These are phyloP conservation scores for Cyrtodaria siliqua DNA, from an alignment of 2,888 invertebrate genomes.

Conservation along the genomic window DNA sequence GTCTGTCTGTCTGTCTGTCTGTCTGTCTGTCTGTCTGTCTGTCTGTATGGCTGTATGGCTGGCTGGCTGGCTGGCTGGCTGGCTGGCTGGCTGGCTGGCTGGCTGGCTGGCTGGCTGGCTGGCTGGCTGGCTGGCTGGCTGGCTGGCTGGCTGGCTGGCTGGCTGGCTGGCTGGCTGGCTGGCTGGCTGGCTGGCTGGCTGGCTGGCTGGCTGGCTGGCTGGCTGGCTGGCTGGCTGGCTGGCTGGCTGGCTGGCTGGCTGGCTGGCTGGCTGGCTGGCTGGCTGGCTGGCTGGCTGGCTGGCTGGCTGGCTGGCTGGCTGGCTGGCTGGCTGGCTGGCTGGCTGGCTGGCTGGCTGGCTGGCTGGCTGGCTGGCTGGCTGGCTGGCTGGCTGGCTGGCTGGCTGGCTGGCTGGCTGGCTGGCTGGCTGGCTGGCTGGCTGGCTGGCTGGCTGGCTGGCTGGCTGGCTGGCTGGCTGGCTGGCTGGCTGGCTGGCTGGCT, in stretches of 20 bases:
- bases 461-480: conserved; percentile 12
- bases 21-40: background rate
- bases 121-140: conserved; percentile 8
- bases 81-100: conserved; percentile 10
- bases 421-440: conserved; percentile 12
- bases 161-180: conserved; percentile 13
- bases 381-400: conserved; percentile 10
- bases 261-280: conserved; percentile 8
- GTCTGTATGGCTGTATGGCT: too few species aligned
- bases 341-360: conserved; percentile 12
- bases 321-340: conserved; percentile 9
- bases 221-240: conserved; percentile 12
- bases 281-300: conserved; percentile 10
- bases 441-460: conserved; percentile 10
- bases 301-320: conserved; percentile 11
- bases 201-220: background rate
- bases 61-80: too few species aligned
- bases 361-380: conserved; percentile 10
- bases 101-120: conserved; percentile 11
- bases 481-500: conserved; percentile 12
- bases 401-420: conserved; percentile 12
- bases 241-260: conserved; percentile 11
- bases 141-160: conserved; percentile 8
- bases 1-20: background rate
- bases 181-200: conserved; percentile 10